Conservation (phyloP, 2,113 vertebrate species). For the Crypturellus undulatus region DNA sequence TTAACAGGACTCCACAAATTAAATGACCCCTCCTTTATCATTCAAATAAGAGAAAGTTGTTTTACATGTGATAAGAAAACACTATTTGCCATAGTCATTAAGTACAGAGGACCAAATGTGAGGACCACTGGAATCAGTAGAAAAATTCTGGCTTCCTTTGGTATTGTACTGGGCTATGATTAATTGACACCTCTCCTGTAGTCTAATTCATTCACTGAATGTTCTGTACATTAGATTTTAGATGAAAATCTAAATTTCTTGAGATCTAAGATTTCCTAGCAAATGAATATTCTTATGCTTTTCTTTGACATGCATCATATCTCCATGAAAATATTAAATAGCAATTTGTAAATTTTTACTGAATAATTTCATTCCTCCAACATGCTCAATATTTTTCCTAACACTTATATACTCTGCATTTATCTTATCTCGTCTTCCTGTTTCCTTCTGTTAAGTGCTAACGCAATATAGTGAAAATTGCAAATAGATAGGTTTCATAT, state of each 20-base stretch:
- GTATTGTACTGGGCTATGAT: not conserved
- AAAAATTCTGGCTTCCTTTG: not conserved
- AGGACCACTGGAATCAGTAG: not conserved
- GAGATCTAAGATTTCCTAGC: not conserved
- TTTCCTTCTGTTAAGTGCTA: constrained; percentile 3
- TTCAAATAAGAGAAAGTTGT: not conserved
- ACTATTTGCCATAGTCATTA: not conserved
- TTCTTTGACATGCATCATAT: not conserved
- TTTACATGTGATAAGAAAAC: not conserved
- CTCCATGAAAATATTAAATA: not conserved
- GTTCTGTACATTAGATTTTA: not conserved
- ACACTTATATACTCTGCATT: not conserved
- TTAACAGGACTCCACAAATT: not conserved
- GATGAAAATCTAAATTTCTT: not conserved
- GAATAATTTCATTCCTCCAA: not conserved
- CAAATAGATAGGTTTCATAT: constrained; percentile 14
- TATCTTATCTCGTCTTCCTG: not conserved
- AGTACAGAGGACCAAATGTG: not conserved
- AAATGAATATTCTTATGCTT: not conserved
- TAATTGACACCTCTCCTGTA: not conserved
- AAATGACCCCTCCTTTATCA: not conserved
- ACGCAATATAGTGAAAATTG: not conserved
- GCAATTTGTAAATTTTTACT: not conserved
- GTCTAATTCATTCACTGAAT: not conserved
- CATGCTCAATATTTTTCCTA: not conserved